phyloP scores from a whole-genome alignment of 2,888 invertebrate species.

The Sinotaia quadrata region DNA sequence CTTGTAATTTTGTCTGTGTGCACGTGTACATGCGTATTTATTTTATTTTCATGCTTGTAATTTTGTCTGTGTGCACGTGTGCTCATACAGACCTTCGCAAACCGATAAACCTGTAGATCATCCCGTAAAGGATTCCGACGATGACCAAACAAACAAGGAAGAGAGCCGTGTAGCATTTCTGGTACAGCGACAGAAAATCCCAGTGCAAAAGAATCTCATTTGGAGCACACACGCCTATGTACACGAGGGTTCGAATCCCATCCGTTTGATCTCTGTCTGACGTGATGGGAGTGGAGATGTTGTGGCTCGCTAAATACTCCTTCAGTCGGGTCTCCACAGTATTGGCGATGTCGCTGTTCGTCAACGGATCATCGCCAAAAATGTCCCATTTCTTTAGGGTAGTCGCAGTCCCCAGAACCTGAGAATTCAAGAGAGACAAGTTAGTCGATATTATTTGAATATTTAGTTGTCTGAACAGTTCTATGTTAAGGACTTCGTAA shows the following conservation, averaged over 20 bases:
- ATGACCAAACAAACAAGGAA: slow-evolving; percentile 66
- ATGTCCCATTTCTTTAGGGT: slow-evolving; percentile 22
- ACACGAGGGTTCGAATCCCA: slow-evolving; percentile 22
- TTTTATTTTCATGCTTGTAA: no score
- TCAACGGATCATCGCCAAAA: slow-evolving; percentile 26
- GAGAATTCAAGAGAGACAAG: no score
- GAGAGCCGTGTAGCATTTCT: slow-evolving; percentile 65
- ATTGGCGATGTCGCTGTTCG: slow-evolving; percentile 27
- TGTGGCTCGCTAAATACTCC: slow-evolving; percentile 17
- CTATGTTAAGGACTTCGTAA: no score
- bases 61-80: no score
- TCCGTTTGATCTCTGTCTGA: not conserved
- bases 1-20: no score
- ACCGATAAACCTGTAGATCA: slow-evolving; percentile 66
- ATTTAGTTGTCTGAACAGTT: no score
- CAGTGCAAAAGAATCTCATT: slow-evolving; percentile 47
- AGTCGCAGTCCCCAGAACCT: no score
- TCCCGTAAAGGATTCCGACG: slow-evolving; percentile 66
- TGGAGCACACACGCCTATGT: slow-evolving; percentile 54
- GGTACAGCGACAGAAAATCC: slow-evolving; percentile 55
- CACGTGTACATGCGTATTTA: no score
- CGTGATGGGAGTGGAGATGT: slow-evolving; percentile 1
- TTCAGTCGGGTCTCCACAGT: slow-evolving; percentile 16
- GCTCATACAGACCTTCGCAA: slow-evolving; percentile 31
- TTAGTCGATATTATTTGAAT: no score